Evolutionary conservation across 2,797 vertebrate genomes (phyloP), one percentile per base, ranked within the genome.

Genomic region (Danio aesculapii): DNA sequence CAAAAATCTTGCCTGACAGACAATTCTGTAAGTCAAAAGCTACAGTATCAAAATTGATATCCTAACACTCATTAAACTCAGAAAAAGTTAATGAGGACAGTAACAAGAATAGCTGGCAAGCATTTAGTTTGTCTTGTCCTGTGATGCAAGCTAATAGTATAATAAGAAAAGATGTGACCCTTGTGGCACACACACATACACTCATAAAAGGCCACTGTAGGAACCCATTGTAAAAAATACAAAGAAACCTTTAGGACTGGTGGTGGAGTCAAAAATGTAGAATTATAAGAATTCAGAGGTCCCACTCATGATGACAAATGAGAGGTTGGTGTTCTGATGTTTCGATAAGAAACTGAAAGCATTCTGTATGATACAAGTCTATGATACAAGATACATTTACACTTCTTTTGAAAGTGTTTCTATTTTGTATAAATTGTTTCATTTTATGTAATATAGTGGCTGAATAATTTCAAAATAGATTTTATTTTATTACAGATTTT

Each of bases 151-250:
- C 49, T 69, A 69, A 83, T 55, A 61, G 58, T 70, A 82, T 73
- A 68, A 75, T 79, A 59, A 58, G 47, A 81, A 72, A 61, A 71
- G 61, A 16, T 30, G 5, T 6, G 16, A 17, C 47, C 61, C 53
- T 75, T 3, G n/a, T 78, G 53, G 19, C 53, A 47, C 17, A 44
- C 53, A 47, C 17, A 30, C 8, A 61, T 7, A 49, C 43, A 59
- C 70, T 14, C 57, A 58, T 8, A 64, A 87, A 82, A 70, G 84
- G 80, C 58, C 59, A 83, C 87, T 75, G 90, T 91, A 91, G 90
- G 88, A 87, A 83, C 59, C 84, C 86, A 83, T 92, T 92, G 90
- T 92, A 75, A 71, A 50, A 84, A 76, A 90, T 55, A 93, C 91
- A 93, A 92, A 90, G 78, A 78, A 77, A 81, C 75, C 88, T 86